phyloP scores from a whole-genome alignment of 2,113 vertebrate genomes.

The Gopherus evgoodei region DNA sequence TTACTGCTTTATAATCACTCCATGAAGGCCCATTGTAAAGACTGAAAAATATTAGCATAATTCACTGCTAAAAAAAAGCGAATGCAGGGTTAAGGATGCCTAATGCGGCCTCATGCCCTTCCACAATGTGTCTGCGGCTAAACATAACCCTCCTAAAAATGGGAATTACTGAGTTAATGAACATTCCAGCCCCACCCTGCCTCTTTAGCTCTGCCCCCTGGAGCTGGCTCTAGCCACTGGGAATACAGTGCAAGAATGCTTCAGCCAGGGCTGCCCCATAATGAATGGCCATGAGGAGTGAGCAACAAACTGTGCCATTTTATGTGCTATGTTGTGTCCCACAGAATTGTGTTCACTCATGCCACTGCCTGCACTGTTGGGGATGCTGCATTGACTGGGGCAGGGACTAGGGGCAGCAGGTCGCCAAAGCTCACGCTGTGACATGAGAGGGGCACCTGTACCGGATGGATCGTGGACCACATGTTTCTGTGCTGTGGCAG shows the following conservation, averaged over 20 bases:
- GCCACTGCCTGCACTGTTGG: no score
- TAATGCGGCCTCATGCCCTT: background rate
- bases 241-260: rapidly evolving
- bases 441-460: background rate
- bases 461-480: background rate
- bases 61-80: background rate
- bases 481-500: background rate
- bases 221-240: background rate
- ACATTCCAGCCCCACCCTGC: background rate
- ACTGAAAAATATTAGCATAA: constrained; percentile 15
- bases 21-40: constrained; percentile 34
- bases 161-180: background rate
- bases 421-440: background rate
- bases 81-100: background rate
- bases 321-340: background rate
- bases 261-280: background rate
- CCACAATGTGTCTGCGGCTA: background rate
- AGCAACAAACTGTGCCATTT: background rate
- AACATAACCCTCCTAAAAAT: background rate
- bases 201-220: background rate
- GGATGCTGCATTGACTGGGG: no score
- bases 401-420: no score
- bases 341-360: background rate
- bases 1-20: constrained; percentile 46
- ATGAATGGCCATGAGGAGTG: background rate